Evolutionary conservation across 2,888 invertebrate genomes (phyloP), one percentile per base, ranked within the genome.

Genomic region (Schizotus pectinicornis): DNA sequence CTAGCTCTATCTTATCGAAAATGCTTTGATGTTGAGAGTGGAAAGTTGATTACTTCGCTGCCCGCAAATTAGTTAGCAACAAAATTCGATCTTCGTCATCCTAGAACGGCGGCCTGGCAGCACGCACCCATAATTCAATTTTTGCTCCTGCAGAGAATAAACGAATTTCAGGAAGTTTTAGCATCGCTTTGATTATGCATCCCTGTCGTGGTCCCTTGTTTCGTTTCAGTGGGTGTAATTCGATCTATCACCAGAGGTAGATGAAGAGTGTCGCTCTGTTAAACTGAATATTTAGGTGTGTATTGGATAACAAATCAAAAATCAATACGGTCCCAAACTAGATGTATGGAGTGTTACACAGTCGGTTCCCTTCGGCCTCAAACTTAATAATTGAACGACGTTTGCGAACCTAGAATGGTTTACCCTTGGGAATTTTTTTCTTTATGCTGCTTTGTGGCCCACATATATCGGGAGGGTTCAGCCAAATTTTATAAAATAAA

Each of bases 301-400:
- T 22, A 22, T 22, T 32, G 8, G 34, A 12, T 9, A 37, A 13
- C 37, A 37, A 48, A 48, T 37, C 37, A 48, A 48, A 48, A 48
- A 48, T 48, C 48, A 32, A 48, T 48, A 43, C 34, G 31, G 34
- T 9, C 7, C 14, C 46, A 14, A 13, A 46, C n/a, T 32, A 45
- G 33, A 35, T 33, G 48, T 37, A 48, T 38, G 31, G 38, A 22
- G 48, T 48, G 48, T 31, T 12, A 7, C n/a, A 30, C 11, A 14
- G 36, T 14, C 48, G 6, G 48, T 35, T 31, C 34, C 37, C 48
- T n/a, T 11, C 11, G 30, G 30, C 48, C 36, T 47, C 47, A 47
- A 34, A 35, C 34, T 48, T 48, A 48, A 48, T 48, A 48, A 48
- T 48, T 48, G 48, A 48, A 37, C 34, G 34, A 34, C 32, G 34